Evolutionary conservation across 2,888 invertebrate species (phyloP), one percentile per base, ranked within the genome.

Genomic region (Drosophila rubida): DNA sequence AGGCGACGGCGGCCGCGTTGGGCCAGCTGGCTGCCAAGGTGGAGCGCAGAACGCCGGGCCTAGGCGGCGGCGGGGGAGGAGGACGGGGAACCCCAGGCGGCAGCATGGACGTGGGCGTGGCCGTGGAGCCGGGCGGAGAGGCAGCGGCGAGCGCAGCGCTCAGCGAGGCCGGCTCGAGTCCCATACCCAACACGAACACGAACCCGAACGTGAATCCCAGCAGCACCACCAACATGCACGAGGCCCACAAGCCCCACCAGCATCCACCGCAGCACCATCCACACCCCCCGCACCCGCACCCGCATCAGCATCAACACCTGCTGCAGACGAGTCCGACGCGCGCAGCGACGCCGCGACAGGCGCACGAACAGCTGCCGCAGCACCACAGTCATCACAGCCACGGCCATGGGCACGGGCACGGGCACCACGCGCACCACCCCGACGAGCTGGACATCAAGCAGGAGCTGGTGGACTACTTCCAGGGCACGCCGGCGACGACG

Each of bases 361-460:
- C 82, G 25, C 84, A 87, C 4, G 88, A 88, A 55, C 85, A 85
- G 46, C 55, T 62, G 37, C 78, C 51, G 22, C 67, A 49, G 49
- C 73, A 39, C 11, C 58, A 39, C 7, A 59, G 49, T 0, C 70
- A 78, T 35, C 83, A 75, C 19, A 19, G 19, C 19, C 19, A n/a
- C n/a, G n/a, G n/a, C n/a, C n/a, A n/a, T n/a, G n/a, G n/a, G n/a
- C n/a, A n/a, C n/a, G n/a, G n/a, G n/a, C n/a, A n/a, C n/a, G n/a
- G n/a, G n/a, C n/a, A 2, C 3, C 19, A 19, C 19, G 19, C 19
- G 2, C 19, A 19, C 19, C 19, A 19, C 6, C 61, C 59, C n/a
- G 87, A 90, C 11, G 91, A 91, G 8, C 61, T 91, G 53, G 90
- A 90, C 39, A 91, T 91, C 42, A 91, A 91, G 54, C 90, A 90